Evolutionary conservation across 2,797 vertebrate species (phyloP).

Genomic region (Leucoraja ocellata): DNA sequence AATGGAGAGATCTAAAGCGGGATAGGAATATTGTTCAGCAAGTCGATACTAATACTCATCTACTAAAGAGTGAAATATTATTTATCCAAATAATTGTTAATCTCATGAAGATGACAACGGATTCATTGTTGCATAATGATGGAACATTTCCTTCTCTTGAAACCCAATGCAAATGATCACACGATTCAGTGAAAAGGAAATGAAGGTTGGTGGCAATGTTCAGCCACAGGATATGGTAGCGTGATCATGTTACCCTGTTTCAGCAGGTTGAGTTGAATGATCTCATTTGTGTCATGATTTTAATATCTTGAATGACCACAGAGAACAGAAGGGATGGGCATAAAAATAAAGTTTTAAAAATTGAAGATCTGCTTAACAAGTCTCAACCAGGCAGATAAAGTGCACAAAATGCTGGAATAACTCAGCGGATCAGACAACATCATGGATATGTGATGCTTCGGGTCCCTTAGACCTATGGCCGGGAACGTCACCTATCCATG

Average conservation of each 20-base stretch:
- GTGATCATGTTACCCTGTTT: not conserved
- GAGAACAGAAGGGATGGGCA: no score
- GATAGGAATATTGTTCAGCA: not conserved
- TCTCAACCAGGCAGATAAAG: no score
- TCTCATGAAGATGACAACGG: not conserved
- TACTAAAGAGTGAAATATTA: not conserved
- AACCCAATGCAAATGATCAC: not conserved
- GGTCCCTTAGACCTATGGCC: no score
- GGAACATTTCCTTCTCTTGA: not conserved
- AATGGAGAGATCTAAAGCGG: not conserved
- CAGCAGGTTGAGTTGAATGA: not conserved
- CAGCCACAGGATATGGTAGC: not conserved
- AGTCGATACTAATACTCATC: not conserved
- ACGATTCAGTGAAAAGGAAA: not conserved
- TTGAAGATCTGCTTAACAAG: no score
- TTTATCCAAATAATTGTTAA: not conserved
- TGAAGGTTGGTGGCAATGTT: not conserved
- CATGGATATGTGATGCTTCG: no score
- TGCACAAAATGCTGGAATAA: no score
- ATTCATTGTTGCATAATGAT: not conserved
- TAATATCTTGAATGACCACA: not conserved
- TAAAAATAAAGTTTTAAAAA: no score
- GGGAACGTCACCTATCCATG: no score
- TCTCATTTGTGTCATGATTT: not conserved
- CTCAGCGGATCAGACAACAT: no score